Base-by-base conservation (phyloP, 2,113 vertebrate genomes). In the Microtus oregoni region DNA sequence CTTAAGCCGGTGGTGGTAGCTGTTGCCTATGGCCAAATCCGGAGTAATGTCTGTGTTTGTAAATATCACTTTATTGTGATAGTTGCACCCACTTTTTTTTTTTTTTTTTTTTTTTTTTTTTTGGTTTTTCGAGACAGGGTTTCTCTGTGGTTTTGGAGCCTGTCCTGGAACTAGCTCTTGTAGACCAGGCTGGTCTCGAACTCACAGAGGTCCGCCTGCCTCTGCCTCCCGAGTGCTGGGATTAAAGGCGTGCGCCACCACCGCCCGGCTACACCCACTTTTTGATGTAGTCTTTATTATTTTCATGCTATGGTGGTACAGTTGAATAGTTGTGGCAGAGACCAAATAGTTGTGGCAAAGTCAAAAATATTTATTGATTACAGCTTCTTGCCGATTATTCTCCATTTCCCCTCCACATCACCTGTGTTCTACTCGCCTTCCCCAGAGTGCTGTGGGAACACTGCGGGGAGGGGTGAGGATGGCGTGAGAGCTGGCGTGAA, bases 41-140 rank as follows among this genome's bases (percentile, higher is more conserved):
- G 67, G 47, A 19, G 24, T 28, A 5, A 38, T 28, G 10, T 44
- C 20, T 58, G 35, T 32, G 81, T 95, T 89, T 89, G 8, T 81
- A 94, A 92, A 79, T 77, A 78, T 88, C 83, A 38, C 85, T 91
- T 91, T 91, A 50, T 79, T 95, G 79, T 38, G 7, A 96, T 47
- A 90, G 12, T 5, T 26, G 65, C 24, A 32, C 75, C 35, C 79
- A 28, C 77, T 93, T 95, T 20, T 95, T 90, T n/a, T n/a, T n/a
- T n/a, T n/a, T n/a, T n/a, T n/a, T n/a, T n/a, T n/a, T n/a, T n/a
- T n/a, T n/a, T n/a, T n/a, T n/a, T n/a, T n/a, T n/a, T n/a, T n/a
- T n/a, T n/a, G n/a, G n/a, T n/a, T n/a, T n/a, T n/a, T n/a, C n/a
- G n/a, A n/a, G n/a, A n/a, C n/a, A n/a, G n/a, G n/a, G n/a, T n/a